Evolutionary conservation across 2,888 invertebrate genomes (phyloP).

Genomic region (Pseudoips prasinana): DNA sequence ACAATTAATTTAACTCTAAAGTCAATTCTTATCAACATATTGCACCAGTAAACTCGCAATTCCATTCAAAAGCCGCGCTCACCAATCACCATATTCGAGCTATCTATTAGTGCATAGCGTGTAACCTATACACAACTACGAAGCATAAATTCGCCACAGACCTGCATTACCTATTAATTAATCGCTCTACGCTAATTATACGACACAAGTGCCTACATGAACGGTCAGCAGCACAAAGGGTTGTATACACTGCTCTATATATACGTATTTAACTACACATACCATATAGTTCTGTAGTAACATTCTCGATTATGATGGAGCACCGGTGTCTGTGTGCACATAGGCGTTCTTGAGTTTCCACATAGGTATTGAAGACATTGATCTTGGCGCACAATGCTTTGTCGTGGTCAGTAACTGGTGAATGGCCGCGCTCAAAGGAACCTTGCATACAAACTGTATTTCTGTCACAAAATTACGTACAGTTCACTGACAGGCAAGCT

Average conservation of each 20-base stretch:
- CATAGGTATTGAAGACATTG: constrained; percentile 62
- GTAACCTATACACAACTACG: constrained; percentile 29
- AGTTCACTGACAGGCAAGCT: constrained; percentile 20
- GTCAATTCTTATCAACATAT: constrained; percentile 19
- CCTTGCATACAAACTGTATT: constrained; percentile 54
- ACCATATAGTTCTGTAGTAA: constrained; percentile 19
- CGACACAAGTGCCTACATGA: constrained; percentile 62
- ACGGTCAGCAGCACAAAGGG: constrained; percentile 63
- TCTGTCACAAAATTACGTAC: constrained; percentile 54
- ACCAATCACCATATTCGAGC: constrained; percentile 32
- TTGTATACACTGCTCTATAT: constrained; percentile 14
- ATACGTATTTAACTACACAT: constrained; percentile 10
- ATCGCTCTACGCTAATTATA: constrained; percentile 73
- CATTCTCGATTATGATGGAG: constrained; percentile 45
- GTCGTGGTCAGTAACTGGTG: constrained; percentile 57
- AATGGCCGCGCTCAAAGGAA: constrained; percentile 56
- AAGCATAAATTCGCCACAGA: constrained; percentile 50
- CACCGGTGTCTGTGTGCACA: constrained; percentile 39
- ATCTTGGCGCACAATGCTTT: constrained; percentile 69
- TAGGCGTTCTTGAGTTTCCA: constrained; percentile 50
- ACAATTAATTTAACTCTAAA: too few species aligned
- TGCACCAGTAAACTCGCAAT: constrained; percentile 24
- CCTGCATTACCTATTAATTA: constrained; percentile 73
- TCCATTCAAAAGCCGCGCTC: constrained; percentile 22
- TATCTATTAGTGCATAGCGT: constrained; percentile 26